Percentiles rank a stretch among this genome's conserved stretches.
Evolutionary conservation across 2,888 invertebrate genomes (phyloP).

Genomic region (Hylaea fasciaria): DNA sequence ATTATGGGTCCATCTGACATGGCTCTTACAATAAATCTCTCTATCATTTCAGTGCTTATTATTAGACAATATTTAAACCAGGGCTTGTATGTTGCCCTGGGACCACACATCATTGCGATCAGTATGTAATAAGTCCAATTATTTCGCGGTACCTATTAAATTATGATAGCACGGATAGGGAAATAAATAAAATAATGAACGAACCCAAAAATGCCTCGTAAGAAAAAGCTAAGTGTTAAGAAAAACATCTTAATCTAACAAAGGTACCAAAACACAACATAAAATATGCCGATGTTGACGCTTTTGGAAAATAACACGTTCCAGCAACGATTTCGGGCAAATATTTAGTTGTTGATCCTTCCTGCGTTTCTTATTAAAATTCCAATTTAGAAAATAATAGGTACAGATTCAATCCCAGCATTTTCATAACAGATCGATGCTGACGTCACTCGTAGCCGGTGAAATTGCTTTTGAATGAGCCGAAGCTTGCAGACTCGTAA

Average conservation of each 20-base stretch:
- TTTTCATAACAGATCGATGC: constrained; percentile 42
- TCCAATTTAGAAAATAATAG: constrained; percentile 31
- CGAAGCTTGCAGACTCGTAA: constrained; percentile 43
- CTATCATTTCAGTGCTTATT: too few species aligned
- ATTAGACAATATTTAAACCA: too few species aligned
- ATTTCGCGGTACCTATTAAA: too few species aligned
- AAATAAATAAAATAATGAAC: neutral
- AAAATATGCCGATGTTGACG: constrained; percentile 4
- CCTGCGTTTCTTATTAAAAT: constrained; percentile 32
- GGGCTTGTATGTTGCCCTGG: too few species aligned
- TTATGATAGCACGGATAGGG: neutral
- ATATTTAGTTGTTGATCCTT: constrained; percentile 13
- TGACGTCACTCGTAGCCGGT: constrained; percentile 35
- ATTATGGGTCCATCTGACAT: too few species aligned
- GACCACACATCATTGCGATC: too few species aligned
- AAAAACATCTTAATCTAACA: constrained; percentile 6
- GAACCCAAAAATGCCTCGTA: constrained; percentile 2
- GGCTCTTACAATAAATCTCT: too few species aligned
- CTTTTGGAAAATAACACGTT: constrained; percentile 10
- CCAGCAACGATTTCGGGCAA: neutral
- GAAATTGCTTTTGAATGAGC: constrained; percentile 40
- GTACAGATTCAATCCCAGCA: constrained; percentile 16
- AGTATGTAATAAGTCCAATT: too few species aligned
- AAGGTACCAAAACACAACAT: constrained; percentile 5
- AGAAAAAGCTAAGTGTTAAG: constrained; percentile 15